A percentile compares a stretch with the other conserved stretches of the same genome.
These are phyloP conservation scores for Molanna angustata DNA, from an alignment of 2,888 invertebrate species.

Conservation along the genomic window DNA sequence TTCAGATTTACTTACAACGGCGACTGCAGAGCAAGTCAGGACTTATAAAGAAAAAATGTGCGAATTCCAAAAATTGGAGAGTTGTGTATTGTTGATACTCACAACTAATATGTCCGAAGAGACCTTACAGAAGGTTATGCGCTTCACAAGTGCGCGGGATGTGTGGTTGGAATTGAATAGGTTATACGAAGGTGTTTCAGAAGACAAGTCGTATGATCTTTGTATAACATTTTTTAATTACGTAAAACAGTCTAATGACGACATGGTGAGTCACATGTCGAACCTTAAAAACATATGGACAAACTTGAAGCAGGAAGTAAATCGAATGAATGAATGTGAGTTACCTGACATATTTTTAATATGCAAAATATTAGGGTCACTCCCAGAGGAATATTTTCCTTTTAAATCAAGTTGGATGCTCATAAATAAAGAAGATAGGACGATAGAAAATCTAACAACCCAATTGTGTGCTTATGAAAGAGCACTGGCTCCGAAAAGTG, in stretches of 20 bases:
- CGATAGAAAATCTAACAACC: constrained; percentile 20
- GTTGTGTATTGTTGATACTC: constrained; percentile 22
- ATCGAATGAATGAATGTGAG: background rate
- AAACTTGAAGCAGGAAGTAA: constrained; percentile 1
- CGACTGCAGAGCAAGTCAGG: background rate
- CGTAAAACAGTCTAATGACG: constrained; percentile 14
- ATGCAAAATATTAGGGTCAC: constrained; percentile 23
- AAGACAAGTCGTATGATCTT: constrained; percentile 31
- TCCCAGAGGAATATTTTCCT: constrained; percentile 25
- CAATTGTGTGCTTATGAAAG: constrained; percentile 25
- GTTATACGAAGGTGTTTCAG: constrained; percentile 27
- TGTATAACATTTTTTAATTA: constrained; percentile 31
- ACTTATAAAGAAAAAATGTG: background rate
- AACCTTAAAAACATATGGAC: constrained; percentile 18
- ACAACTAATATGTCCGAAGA: constrained; percentile 32
- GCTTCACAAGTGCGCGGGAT: constrained; percentile 27
- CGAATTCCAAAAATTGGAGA: background rate
- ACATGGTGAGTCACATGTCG: constrained; percentile 26
- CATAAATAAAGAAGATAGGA: constrained; percentile 13
- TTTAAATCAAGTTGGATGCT: constrained; percentile 12
- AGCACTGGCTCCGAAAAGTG: constrained; percentile 1
- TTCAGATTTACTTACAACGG: no score
- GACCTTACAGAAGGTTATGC: constrained; percentile 30
- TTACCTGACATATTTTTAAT: constrained; percentile 21
- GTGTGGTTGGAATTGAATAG: constrained; percentile 30